Evolutionary conservation across 2,113 vertebrate species (phyloP), one percentile per base, ranked within the genome.

Genomic region (Seriola quinqueradiata): DNA sequence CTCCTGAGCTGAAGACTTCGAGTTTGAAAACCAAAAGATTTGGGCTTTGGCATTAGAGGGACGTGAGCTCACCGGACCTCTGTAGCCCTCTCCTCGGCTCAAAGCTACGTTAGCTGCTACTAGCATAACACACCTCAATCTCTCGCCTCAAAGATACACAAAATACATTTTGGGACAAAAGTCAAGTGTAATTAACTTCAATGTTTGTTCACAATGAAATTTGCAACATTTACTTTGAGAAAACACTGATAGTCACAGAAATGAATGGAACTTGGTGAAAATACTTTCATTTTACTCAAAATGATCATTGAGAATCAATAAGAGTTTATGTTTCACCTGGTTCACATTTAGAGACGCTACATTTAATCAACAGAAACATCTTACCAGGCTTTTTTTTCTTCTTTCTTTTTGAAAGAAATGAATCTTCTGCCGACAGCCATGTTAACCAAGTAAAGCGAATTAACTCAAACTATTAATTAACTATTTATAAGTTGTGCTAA

Each of bases 401-500:
- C 12, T 44, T 55, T 70, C 16, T 42, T 50, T 73, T 48, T 36
- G 19, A 67, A 28, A 36, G n/a, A 66, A 70, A 70, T 46, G 10
- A 73, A 66, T 28, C 23, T 34, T 64, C 38, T 63, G 17, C 28
- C 3, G 7, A 77, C 58, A 77, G 55, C 16, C 46, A 58, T 3
- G 5, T 73, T 59, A 67, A 72, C 48, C 14, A 34, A 67, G 66
- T 54, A 52, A 64, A 86, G 21, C 8, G 3, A 65, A 12, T 74
- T 55, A 76, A 25, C 23, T 23, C 3, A 77, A 85, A 77, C 83
- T 42, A 5, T 25, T 69, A 64, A 82, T 89, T 89, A 73, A 63
- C 88, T 84, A 76, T 89, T 85, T 83, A 84, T 78, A 87, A 88
- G 63, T 77, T 87, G 55, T 36, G 58, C 75, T 76, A 46, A 48